A percentile compares a stretch with the other conserved stretches of the same genome.
Conservation (phyloP, 2,797 vertebrate species). For the Molossus molossus region DNA sequence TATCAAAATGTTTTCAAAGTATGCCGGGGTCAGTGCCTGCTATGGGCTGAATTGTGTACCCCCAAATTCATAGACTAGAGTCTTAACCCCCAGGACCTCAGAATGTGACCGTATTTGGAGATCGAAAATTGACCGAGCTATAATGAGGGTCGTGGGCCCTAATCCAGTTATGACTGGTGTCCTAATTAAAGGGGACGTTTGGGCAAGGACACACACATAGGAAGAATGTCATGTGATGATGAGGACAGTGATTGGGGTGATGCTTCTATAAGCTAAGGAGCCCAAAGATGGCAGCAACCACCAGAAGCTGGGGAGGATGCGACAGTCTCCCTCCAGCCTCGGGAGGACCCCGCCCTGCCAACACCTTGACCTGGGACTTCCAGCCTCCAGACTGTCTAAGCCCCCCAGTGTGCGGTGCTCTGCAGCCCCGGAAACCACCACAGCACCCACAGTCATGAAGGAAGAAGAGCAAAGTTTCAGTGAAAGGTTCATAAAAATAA, state of each 20-base stretch:
- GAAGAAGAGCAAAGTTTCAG: neutral
- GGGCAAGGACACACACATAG: neutral
- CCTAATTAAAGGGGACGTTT: neutral
- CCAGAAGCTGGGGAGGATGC: neutral
- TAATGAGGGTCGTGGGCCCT: neutral
- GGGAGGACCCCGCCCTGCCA: neutral
- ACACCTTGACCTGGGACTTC: no score
- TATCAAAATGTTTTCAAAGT: neutral
- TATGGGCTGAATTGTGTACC: neutral
- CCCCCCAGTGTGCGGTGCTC: fast-evolving
- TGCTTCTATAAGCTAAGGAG: neutral
- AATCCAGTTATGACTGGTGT: fast-evolving
- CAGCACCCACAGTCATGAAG: fast-evolving
- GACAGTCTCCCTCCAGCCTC: neutral
- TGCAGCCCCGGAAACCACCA: neutral
- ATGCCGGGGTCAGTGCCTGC: neutral
- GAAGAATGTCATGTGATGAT: fast-evolving
- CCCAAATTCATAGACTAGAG: fast-evolving
- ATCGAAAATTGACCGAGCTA: neutral
- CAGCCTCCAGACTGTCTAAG: neutral
- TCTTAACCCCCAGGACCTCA: neutral
- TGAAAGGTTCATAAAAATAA: no score
- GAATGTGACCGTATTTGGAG: neutral
- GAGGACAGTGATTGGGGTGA: fast-evolving
- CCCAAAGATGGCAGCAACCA: neutral